Conservation (phyloP, 2,797 vertebrate species). For the Bucorvus abyssinicus region DNA sequence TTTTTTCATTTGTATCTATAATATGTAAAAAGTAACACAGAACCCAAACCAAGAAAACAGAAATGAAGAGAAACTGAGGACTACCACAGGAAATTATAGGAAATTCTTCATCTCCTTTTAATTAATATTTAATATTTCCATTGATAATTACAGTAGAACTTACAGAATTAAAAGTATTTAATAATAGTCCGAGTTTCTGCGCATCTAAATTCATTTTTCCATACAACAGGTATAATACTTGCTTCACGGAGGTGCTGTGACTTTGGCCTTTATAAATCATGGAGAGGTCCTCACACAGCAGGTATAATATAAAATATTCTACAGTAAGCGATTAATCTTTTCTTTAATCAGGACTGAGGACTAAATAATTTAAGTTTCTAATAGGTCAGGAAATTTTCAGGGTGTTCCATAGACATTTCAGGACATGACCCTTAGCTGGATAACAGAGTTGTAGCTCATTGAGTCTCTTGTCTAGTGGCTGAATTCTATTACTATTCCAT, state of each 20-base stretch:
- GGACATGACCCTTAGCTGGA: constrained; percentile 6
- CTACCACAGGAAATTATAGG: not conserved
- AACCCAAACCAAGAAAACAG: not conserved
- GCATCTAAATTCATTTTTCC: not conserved
- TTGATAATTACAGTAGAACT: not conserved
- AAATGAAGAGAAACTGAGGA: not conserved
- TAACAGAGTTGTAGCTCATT: not conserved
- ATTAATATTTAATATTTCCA: not conserved
- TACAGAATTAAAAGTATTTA: not conserved
- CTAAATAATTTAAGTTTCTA: constrained; percentile 7
- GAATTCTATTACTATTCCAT: constrained; percentile 26
- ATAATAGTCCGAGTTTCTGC: not conserved
- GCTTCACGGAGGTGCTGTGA: not conserved
- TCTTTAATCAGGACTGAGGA: constrained; percentile 9
- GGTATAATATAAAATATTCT: not conserved
- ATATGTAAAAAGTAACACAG: not conserved
- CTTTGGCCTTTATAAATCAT: not conserved
- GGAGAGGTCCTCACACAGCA: not conserved
- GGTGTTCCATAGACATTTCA: constrained; percentile 14
- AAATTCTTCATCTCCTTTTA: not conserved
- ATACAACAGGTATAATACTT: not conserved
- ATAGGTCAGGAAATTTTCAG: constrained; percentile 24
- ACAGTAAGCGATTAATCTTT: constrained; percentile 10
- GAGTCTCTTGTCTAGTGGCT: not conserved
- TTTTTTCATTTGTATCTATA: not conserved